Evolutionary conservation across 37 sponge, comb jelly and placozoan species (phyloP).

Genomic region (Aphrocallistes beatrix): DNA sequence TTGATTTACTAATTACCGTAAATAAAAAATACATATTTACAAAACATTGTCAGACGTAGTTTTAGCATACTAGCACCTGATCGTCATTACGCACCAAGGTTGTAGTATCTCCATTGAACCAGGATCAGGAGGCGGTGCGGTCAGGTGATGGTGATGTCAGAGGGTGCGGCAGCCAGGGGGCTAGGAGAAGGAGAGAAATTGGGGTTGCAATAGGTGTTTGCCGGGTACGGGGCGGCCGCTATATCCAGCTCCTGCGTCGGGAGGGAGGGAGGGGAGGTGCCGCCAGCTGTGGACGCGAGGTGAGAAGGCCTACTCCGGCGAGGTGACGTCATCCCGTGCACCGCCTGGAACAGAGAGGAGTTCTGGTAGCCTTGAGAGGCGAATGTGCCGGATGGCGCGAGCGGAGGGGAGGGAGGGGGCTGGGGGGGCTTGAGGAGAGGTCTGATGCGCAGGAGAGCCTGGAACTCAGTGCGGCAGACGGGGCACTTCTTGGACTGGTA

Average conservation of each 20-base stretch:
- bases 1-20: too few species aligned
- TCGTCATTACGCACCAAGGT: too few species aligned
- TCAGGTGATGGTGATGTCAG: too few species aligned
- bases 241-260: not conserved
- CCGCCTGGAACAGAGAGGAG: not conserved
- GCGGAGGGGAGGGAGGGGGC: not conserved
- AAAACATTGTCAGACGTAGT: too few species aligned
- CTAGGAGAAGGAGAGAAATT: too few species aligned
- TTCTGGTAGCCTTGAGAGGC: not conserved
- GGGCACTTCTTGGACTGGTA: slow-evolving; percentile 11
- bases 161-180: too few species aligned
- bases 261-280: not conserved
- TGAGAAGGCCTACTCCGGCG: not conserved
- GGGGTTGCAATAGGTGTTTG: not conserved
- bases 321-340: slow-evolving; percentile 1
- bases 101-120: too few species aligned
- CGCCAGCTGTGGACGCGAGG: not conserved
- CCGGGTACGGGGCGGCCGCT: not conserved
- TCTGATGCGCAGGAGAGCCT: not conserved
- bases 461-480: not conserved
- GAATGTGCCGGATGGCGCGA: not conserved
- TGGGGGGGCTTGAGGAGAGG: not conserved
- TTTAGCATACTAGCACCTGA: too few species aligned
- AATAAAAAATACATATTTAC: too few species aligned
- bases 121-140: too few species aligned